Evolutionary conservation across 2,888 invertebrate genomes (phyloP).

Genomic region (Scrobipalpa atriplicella): DNA sequence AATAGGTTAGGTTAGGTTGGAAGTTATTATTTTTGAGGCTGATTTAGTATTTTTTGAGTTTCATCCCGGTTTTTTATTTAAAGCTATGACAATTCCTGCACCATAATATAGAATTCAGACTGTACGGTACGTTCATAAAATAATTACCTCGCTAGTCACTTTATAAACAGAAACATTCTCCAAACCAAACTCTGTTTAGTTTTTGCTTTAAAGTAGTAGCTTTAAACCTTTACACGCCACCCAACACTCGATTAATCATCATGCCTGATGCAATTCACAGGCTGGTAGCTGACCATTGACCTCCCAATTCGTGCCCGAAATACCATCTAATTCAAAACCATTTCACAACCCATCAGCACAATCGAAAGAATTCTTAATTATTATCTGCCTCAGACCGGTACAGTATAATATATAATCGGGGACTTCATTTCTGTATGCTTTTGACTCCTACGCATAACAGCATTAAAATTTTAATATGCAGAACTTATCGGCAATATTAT

Average conservation of each 20-base stretch:
- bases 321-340: background rate
- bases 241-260: background rate
- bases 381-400: constrained; percentile 27
- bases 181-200: too few relatives aligned
- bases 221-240: background rate
- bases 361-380: constrained; percentile 30
- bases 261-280: background rate
- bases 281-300: constrained; percentile 11
- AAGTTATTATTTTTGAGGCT: too few relatives aligned
- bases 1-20: too few relatives aligned
- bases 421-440: constrained; percentile 23
- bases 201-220: background rate
- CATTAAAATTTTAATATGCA: constrained; percentile 10
- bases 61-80: too few relatives aligned
- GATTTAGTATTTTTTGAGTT: too few relatives aligned
- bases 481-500: too few relatives aligned
- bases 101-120: too few relatives aligned
- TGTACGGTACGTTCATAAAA: too few relatives aligned
- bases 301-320: constrained; percentile 7
- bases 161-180: too few relatives aligned
- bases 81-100: too few relatives aligned
- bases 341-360: constrained; percentile 21
- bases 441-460: constrained; percentile 26
- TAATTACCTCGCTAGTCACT: too few relatives aligned
- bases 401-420: constrained; percentile 27